These are phyloP conservation scores for Drosophila teissieri DNA, from an alignment of 1,140 invertebrate species.

Conservation along the genomic window DNA sequence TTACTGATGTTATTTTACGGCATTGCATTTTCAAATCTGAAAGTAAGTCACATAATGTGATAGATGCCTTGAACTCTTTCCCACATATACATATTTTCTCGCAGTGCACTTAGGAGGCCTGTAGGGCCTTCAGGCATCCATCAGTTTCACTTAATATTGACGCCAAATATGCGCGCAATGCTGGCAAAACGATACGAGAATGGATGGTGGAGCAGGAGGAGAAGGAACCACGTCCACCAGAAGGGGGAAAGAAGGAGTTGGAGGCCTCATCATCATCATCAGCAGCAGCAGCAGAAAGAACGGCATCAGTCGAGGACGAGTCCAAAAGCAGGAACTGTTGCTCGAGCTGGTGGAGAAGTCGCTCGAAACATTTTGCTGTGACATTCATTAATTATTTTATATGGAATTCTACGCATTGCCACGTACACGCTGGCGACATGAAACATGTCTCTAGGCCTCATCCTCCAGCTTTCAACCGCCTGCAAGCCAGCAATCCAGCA, in stretches of 20 bases:
- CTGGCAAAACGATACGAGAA: conserved; percentile 80
- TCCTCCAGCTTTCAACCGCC: background rate
- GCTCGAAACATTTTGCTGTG: conserved; percentile 78
- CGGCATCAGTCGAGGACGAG: conserved; percentile 18
- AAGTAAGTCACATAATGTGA: too few species aligned
- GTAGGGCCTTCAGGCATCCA: conserved; percentile 70
- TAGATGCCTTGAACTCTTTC: too few species aligned
- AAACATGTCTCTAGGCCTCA: conserved; percentile 71
- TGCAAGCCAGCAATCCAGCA: background rate
- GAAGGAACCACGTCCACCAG: conserved; percentile 8
- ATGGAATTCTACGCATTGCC: conserved; percentile 84
- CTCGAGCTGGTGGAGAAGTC: conserved; percentile 25
- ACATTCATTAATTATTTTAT: conserved; percentile 85
- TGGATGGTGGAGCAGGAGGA: conserved; percentile 15
- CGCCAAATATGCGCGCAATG: conserved; percentile 84
- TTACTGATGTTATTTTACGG: too few species aligned
- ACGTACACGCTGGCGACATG: conserved; percentile 83
- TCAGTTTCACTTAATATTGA: conserved; percentile 85
- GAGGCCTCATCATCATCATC: conserved; percentile 12
- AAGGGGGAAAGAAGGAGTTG: conserved; percentile 7
- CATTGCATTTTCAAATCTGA: too few species aligned
- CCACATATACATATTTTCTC: conserved; percentile 13
- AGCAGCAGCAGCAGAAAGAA: conserved; percentile 19
- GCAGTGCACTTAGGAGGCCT: conserved; percentile 26
- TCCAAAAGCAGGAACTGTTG: conserved; percentile 19